phyloP scores from a whole-genome alignment of 2,797 vertebrate species.

The Galago senegalensis region DNA sequence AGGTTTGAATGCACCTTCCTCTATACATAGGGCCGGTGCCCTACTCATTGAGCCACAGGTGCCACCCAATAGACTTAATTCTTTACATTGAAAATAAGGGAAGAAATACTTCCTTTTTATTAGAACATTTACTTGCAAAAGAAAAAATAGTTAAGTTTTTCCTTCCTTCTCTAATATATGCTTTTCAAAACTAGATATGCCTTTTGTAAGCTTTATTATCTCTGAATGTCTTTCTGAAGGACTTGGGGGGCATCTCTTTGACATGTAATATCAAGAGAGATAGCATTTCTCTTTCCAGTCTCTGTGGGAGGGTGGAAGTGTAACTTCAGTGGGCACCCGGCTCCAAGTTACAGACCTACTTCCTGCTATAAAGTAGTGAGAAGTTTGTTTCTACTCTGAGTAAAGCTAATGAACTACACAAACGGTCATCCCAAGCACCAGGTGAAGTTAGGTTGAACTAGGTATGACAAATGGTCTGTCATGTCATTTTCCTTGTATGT shows the following conservation, averaged over 20 bases:
- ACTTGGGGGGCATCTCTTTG: neutral
- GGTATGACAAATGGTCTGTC: neutral
- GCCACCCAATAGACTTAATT: neutral
- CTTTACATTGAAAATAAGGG: neutral
- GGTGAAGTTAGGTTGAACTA: neutral
- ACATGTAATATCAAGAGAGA: neutral
- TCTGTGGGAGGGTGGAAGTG: neutral
- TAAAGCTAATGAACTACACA: neutral
- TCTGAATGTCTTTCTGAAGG: neutral
- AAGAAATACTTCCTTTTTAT: neutral
- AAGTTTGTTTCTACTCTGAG: neutral
- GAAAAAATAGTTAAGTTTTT: neutral
- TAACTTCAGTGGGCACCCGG: neutral
- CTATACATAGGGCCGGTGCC: no score
- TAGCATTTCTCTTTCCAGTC: neutral
- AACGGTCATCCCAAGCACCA: neutral
- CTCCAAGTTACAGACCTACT: neutral
- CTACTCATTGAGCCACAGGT: no score
- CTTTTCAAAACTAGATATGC: neutral
- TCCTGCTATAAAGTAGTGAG: neutral
- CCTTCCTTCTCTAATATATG: neutral
- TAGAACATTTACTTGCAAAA: neutral
- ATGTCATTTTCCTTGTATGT: neutral
- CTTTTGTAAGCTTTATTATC: neutral
- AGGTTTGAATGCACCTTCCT: no score